phyloP scores from a whole-genome alignment of 2,888 invertebrate species.

The Plusia festucae region DNA sequence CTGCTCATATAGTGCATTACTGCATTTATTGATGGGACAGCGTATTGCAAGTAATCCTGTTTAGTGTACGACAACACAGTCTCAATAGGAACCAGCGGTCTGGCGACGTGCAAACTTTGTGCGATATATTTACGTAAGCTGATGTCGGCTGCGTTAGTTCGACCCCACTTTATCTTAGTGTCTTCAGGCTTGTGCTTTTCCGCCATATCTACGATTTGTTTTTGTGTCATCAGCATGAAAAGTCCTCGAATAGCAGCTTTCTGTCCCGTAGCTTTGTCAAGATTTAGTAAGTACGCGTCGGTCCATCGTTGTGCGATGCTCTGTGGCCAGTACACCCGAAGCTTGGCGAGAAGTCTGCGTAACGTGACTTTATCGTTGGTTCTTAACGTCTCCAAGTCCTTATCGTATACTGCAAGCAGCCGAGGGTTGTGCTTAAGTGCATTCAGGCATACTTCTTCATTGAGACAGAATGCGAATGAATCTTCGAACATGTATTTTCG shows the following conservation, averaged over 20 bases:
- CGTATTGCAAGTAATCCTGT: constrained; percentile 78
- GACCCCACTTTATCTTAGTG: constrained; percentile 72
- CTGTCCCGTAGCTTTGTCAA: constrained; percentile 63
- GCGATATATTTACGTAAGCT: constrained; percentile 74
- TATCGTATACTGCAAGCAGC: constrained; percentile 64
- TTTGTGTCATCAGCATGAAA: constrained; percentile 65
- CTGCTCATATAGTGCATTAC: constrained; percentile 69
- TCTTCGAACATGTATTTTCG: constrained; percentile 73
- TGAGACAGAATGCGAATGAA: constrained; percentile 67
- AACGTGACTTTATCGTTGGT: constrained; percentile 63
- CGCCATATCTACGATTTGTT: constrained; percentile 64
- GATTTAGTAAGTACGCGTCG: constrained; percentile 57
- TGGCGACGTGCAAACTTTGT: constrained; percentile 71
- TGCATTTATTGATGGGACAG: constrained; percentile 73
- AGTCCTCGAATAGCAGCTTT: constrained; percentile 67
- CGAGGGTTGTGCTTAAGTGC: constrained; percentile 76
- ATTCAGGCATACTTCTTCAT: constrained; percentile 71
- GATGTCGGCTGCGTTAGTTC: constrained; percentile 64
- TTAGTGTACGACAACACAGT: constrained; percentile 72
- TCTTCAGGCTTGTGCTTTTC: constrained; percentile 68
- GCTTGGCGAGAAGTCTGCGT: constrained; percentile 65
- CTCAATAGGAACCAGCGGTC: constrained; percentile 70
- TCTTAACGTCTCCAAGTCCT: constrained; percentile 61
- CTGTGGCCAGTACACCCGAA: constrained; percentile 75
- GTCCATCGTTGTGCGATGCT: constrained; percentile 68